These are phyloP conservation scores for Poeciliopsis presidionis DNA, from an alignment of 2,797 vertebrate genomes.

Conservation along the genomic window DNA sequence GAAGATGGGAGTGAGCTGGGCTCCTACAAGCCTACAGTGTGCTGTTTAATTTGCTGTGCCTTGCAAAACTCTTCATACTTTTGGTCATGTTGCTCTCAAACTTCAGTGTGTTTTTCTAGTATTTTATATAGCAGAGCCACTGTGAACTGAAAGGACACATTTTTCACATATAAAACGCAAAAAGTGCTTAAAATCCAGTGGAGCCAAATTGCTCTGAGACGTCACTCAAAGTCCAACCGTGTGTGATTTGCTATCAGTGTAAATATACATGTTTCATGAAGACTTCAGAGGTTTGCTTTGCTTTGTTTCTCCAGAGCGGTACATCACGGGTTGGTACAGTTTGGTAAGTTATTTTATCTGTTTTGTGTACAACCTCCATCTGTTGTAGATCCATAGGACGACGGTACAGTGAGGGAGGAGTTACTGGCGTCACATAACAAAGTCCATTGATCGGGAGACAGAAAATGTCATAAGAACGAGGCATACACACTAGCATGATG, in stretches of 20 bases:
- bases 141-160: background rate
- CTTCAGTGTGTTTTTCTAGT: background rate
- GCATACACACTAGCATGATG: background rate
- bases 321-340: background rate
- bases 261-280: background rate
- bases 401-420: background rate
- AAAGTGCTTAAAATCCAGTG: background rate
- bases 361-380: background rate
- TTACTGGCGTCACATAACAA: background rate
- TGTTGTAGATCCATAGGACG: background rate
- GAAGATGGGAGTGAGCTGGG: slow-evolving; percentile 44
- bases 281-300: background rate
- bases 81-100: background rate
- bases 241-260: background rate
- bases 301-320: background rate
- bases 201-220: background rate
- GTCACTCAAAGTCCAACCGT: background rate
- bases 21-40: background rate
- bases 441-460: background rate
- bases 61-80: background rate
- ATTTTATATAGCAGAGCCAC: background rate
- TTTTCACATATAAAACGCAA: background rate
- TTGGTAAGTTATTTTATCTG: background rate
- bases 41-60: background rate
- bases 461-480: background rate